phyloP scores from a whole-genome alignment of 2,113 vertebrate genomes.

The Macaca mulatta region DNA sequence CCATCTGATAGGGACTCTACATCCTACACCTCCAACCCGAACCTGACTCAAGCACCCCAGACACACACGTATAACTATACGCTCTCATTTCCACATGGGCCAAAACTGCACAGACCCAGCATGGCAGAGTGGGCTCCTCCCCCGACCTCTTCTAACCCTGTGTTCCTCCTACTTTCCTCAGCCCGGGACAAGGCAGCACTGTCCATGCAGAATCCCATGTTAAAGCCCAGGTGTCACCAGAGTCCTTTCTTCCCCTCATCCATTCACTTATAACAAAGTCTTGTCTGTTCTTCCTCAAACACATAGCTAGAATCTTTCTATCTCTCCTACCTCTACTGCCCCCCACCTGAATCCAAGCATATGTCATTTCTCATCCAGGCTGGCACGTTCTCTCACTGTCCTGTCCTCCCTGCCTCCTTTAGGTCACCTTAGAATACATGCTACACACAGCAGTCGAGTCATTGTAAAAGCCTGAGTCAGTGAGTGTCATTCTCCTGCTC shows the following conservation, averaged over 20 bases:
- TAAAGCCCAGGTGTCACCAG: not conserved
- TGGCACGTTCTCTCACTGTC: not conserved
- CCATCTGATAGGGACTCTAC: too few species aligned
- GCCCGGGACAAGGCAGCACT: too few species aligned
- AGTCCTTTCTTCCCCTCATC: not conserved
- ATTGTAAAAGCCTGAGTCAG: not conserved
- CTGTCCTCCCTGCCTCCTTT: not conserved
- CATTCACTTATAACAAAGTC: not conserved
- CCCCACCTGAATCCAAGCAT: not conserved
- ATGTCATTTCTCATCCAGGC: not conserved
- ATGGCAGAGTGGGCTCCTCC: not conserved
- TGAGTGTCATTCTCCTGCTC: not conserved
- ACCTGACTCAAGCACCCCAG: not conserved
- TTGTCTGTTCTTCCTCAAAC: not conserved
- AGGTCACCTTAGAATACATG: too few species aligned
- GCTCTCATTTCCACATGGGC: not conserved
- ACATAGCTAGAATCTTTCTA: not conserved
- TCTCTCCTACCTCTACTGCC: not conserved
- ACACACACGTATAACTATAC: not conserved
- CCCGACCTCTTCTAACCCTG: rapidly evolving
- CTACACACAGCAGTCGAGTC: not conserved
- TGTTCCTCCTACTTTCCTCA: not conserved
- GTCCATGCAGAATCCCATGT: not conserved
- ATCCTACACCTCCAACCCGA: not conserved
- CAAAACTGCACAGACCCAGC: too few species aligned